Percentiles rank a stretch among this genome's conserved stretches.
Conservation (phyloP, 2,797 vertebrate species). For the Thamnophis elegans region DNA sequence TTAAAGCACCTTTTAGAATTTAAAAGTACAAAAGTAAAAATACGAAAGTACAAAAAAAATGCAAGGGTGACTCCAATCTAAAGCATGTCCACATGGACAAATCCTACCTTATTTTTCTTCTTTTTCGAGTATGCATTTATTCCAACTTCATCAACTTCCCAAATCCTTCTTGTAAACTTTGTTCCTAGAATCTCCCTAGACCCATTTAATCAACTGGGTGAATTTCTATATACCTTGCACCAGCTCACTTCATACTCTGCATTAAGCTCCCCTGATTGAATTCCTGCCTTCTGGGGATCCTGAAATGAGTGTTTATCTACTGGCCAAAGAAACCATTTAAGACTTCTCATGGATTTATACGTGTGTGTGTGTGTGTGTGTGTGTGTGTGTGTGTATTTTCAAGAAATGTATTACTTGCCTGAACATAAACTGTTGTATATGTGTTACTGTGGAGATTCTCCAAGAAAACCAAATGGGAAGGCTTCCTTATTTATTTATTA, state of each 20-base stretch:
- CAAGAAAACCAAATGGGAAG: background rate
- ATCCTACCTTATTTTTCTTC: background rate
- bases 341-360: background rate
- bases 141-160: background rate
- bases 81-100: background rate
- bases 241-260: background rate
- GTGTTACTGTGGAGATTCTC: background rate
- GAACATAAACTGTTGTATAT: background rate
- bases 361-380: background rate
- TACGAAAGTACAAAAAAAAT: background rate
- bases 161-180: background rate
- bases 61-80: background rate
- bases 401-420: background rate
- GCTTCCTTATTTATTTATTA: background rate
- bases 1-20: background rate
- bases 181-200: background rate
- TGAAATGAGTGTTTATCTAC: background rate
- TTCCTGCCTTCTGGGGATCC: background rate
- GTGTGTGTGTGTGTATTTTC: background rate
- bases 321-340: background rate
- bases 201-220: background rate
- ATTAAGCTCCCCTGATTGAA: background rate
- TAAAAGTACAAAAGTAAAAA: background rate
- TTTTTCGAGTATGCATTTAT: background rate
- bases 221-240: background rate